phyloP scores from a whole-genome alignment of 1,140 invertebrate genomes.

The Hylyphantes graminicola region DNA sequence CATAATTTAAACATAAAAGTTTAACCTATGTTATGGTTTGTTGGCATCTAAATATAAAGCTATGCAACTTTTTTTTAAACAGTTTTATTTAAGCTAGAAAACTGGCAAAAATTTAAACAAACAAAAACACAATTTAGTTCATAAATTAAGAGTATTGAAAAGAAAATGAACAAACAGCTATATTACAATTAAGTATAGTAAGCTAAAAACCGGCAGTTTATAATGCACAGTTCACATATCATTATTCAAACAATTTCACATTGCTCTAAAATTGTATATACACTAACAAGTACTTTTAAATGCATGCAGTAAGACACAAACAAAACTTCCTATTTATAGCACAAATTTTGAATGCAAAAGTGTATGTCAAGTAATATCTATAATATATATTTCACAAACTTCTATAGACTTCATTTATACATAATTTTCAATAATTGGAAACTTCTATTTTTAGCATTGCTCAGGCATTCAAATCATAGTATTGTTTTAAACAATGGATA shows the following conservation, averaged over 20 bases:
- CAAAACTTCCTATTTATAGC: not conserved
- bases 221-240: not conserved
- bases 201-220: conserved; percentile 43
- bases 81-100: too few species aligned
- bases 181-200: conserved; percentile 32
- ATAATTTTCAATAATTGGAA: not conserved
- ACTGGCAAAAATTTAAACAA: too few species aligned
- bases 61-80: too few species aligned
- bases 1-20: too few species aligned
- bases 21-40: too few species aligned
- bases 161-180: too few species aligned
- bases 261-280: conserved; percentile 43
- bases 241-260: conserved; percentile 50
- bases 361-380: not conserved
- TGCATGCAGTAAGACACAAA: not conserved
- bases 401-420: conserved; percentile 10
- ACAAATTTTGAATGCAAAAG: not conserved
- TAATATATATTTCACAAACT: not conserved
- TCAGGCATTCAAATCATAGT: too few species aligned
- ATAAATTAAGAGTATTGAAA: too few species aligned
- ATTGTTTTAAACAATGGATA: too few species aligned
- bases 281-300: conserved; percentile 21
- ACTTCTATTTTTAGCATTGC: too few species aligned
- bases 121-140: too few species aligned
- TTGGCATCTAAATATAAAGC: too few species aligned